Base-by-base conservation (phyloP, 2,888 invertebrate genomes). In the Drosophila picticornis region DNA sequence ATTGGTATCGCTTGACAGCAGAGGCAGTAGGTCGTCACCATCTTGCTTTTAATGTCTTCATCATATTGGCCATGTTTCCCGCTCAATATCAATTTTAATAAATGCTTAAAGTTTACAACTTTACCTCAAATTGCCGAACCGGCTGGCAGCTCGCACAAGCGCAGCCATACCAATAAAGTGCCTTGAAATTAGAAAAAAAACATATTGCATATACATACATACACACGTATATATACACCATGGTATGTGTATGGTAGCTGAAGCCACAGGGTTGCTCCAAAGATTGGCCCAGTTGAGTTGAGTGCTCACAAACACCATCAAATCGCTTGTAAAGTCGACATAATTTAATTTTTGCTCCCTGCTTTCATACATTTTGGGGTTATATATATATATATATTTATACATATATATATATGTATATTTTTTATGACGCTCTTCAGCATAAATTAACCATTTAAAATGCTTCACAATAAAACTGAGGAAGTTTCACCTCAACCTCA, bases 271-370 rank as follows among this genome's bases (percentile, higher is more conserved):
- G 29, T 32, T 61, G 46, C 51, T 40, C 2, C 31, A 48, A 16
- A 38, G 27, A 51, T 34, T 65, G 59, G 50, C 31, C 43, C 58
- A 61, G 31, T 56, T 55, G 36, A 7, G 55, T 58, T 58, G 40
- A 29, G 58, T 36, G 31, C 40, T 40, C 11, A 29, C 3, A 56
- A 51, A 56, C 59, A 31, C 43, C 70, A 69, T 75, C 59, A 82
- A 87, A 79, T 82, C 64, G 75, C 63, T 69, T 66, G 72, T 72
- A 72, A 80, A 72, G 75, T 74, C 73, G 88, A 71, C 73, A 71
- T 84, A 84, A 84, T 84, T 88, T 76, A 83, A 84, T 88, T 85
- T 88, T 64, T 59, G 71, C 60, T 55, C 46, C 11, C 43, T 57
- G 55, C 52, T 19, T 52, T 7, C 36, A 50, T 48, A 60, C 43